A percentile compares a stretch with the other conserved stretches of the same genome.
phyloP scores from a whole-genome alignment of 2,888 invertebrate genomes.

The Andrena haemorrhoa region DNA sequence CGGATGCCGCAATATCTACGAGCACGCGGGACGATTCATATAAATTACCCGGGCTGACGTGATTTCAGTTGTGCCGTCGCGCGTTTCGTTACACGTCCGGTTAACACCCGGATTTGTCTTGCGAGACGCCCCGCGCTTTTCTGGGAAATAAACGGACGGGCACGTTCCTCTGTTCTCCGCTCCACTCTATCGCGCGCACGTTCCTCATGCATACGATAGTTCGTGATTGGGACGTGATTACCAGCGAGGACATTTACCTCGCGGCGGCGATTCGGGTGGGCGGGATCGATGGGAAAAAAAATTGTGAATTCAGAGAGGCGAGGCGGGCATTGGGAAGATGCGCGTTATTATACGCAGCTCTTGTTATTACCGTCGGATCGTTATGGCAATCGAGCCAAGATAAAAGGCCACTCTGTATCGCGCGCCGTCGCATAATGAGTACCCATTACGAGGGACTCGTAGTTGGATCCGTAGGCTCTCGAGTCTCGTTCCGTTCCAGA shows the following conservation, averaged over 20 bases:
- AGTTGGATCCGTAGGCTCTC: conserved; percentile 27
- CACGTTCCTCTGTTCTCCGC: background rate
- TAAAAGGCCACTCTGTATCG: conserved; percentile 51
- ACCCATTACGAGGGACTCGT: conserved; percentile 42
- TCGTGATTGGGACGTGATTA: background rate
- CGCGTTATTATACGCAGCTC: conserved; percentile 47
- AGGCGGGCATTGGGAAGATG: conserved; percentile 4
- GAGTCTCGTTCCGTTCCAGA: conserved; percentile 25
- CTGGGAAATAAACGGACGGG: conserved; percentile 26
- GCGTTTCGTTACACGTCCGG: conserved; percentile 64
- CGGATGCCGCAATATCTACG: conserved; percentile 49
- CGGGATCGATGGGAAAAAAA: conserved; percentile 19
- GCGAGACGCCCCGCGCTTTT: conserved; percentile 44
- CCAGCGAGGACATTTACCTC: too few species aligned
- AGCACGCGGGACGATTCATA: conserved; percentile 57
- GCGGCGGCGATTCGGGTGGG: background rate
- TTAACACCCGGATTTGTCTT: conserved; percentile 67
- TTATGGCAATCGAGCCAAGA: conserved; percentile 42
- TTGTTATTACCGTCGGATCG: conserved; percentile 51
- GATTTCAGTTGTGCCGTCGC: conserved; percentile 57
- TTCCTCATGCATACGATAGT: conserved; percentile 40
- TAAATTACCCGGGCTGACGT: conserved; percentile 62
- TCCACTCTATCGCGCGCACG: conserved; percentile 37
- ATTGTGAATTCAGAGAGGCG: conserved; percentile 25
- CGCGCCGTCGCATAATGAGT: conserved; percentile 48